Base-by-base conservation (phyloP, 1,140 invertebrate species). In the Drosophila rhopaloa region DNA sequence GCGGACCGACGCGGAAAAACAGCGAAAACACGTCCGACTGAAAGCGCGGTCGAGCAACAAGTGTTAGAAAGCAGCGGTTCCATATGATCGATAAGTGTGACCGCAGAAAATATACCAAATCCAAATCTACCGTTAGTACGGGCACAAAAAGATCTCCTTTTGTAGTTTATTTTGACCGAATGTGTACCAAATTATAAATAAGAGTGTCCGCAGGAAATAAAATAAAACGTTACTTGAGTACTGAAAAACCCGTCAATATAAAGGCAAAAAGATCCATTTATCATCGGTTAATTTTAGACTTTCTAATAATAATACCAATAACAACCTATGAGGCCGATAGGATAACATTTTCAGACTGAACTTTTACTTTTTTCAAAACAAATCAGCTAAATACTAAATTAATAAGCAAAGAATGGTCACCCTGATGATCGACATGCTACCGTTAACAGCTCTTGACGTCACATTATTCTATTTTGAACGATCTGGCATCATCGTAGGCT, bases 21-120 rank as follows among this genome's bases (percentile, higher is more conserved):
- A 63, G 29, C 40, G 19, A 44, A 70, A 70, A 71, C 50, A 71
- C 67, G 65, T 71, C 65, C 51, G 43, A 70, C 7, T 50, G 29
- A 67, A 44, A 54, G 35, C 41, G 16, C 63, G 14, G 24, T 24
- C 41, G 43, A 10, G 55, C 67, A 70, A 70, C 67, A 71, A 71
- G 67, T 71, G 51, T 13, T 19, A n/a, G 16, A 67, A 66, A 62
- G 14, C 44, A 24, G 53, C 13, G 0, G 27, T 0, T 13, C 48
- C 48, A 51, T 51, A 51, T 35, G 48, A 51, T 51, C 48, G n/a
- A 35, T 35, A 14, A 27, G 27, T 29, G 24, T 29, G 13, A 29
- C 47, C 47, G 47, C 13, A n/a, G 10, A 4, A 48, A 48, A 48
- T 9, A 29, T 48, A 48, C 47, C 14, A 16, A 29, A 29, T n/a